Evolutionary conservation across 2,888 invertebrate genomes (phyloP).

Genomic region (Rotaria magnacalcarata): DNA sequence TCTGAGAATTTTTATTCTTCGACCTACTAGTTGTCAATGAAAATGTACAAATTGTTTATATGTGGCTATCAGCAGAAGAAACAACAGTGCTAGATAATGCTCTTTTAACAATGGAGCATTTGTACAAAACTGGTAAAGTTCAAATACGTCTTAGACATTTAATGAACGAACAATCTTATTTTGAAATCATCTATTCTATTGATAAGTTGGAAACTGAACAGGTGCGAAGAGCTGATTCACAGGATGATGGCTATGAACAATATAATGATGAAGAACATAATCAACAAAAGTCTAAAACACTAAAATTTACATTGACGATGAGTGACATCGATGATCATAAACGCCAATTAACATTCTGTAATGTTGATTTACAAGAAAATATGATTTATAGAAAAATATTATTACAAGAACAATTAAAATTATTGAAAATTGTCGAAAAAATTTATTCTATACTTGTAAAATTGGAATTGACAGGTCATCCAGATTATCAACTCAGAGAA

Average conservation of each 20-base stretch:
- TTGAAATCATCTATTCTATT: constrained; percentile 8
- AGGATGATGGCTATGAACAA: neutral
- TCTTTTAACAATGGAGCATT: constrained; percentile 36
- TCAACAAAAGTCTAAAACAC: neutral
- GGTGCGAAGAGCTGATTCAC: neutral
- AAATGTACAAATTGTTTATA: neutral
- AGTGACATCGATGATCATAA: constrained; percentile 30
- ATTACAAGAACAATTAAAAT: constrained; percentile 19
- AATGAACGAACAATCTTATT: constrained; percentile 21
- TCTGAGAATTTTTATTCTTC: neutral
- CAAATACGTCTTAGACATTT: neutral
- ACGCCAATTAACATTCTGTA: constrained; percentile 34
- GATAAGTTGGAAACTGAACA: neutral
- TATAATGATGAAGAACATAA: no score
- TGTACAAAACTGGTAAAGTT: neutral
- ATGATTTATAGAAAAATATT: constrained; percentile 15
- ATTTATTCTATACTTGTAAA: neutral
- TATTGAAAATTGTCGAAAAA: constrained; percentile 3
- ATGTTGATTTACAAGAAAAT: constrained; percentile 31
- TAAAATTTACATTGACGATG: neutral
- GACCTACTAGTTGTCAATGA: neutral
- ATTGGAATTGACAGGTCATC: constrained; percentile 6
- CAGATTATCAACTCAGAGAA: constrained; percentile 20
- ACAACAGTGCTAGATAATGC: constrained; percentile 33
- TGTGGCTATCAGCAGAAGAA: constrained; percentile 32